Evolutionary conservation across 2,797 vertebrate genomes (phyloP), one percentile per base, ranked within the genome.

Genomic region (Siniperca scherzeri): DNA sequence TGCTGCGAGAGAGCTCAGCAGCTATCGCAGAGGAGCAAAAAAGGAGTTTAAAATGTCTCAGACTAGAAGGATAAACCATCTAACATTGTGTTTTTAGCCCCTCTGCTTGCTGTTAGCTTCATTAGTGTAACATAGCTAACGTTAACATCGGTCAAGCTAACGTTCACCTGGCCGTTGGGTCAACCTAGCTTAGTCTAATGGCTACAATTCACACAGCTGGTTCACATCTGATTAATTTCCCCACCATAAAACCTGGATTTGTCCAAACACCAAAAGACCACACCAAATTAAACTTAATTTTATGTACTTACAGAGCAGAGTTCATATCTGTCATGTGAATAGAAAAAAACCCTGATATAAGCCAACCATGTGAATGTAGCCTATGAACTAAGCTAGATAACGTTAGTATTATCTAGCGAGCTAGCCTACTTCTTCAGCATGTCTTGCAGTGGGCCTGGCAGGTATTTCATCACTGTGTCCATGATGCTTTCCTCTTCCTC

Each of bases 391-490:
- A 90, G 74, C 83, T 77, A 79, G 87, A 62, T 60, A 80, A 87
- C 77, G 81, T 90, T 89, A 88, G 83, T 88, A 55, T 84, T 64
- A 76, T 83, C 72, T 56, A 56, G 33, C 55, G 25, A 16, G 61
- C 79, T 52, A 50, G 16, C 60, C 92, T 98, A 99, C 95, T 99
- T 99, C 96, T 98, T 99, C 90, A 99, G 96, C 97, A 99, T 99
- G 95, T 99, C 99, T 92, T 99, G 99, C 91, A 99, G 97, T 0
- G 98, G 98, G 33, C 98, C 98, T 1, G 99, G 99, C 91, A 99
- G 96, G 95, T 99, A 99, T 95, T 99, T 99, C 96, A 99, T 99
- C 94, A 99, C 96, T 74, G 97, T 97, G 93, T 99, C 98, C 96
- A 99, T 96, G 95, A 99, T 99, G 94, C 98, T 98, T 77, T 98